Conservation (phyloP, 2,888 invertebrate genomes). For the Phyto melanocephala region DNA sequence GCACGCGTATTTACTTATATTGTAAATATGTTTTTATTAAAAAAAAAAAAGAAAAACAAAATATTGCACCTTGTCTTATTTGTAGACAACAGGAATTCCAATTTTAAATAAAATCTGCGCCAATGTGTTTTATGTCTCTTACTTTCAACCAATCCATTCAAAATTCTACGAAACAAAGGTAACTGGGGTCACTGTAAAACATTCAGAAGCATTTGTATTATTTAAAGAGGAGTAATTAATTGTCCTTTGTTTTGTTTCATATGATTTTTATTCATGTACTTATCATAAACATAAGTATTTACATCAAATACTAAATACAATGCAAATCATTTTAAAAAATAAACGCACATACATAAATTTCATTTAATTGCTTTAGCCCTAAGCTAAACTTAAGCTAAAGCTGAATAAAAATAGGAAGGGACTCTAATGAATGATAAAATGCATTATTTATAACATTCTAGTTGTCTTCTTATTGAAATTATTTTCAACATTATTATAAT, state of each 20-base stretch:
- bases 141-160: background rate
- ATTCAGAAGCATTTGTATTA: constrained; percentile 13
- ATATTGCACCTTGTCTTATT: constrained; percentile 61
- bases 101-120: background rate
- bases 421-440: background rate
- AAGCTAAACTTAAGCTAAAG: background rate
- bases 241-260: too few species aligned
- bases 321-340: constrained; percentile 29
- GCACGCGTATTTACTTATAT: constrained; percentile 56
- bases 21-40: too few species aligned
- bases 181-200: background rate
- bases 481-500: background rate
- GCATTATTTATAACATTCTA: constrained; percentile 13
- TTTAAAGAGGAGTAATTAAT: background rate
- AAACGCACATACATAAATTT: background rate
- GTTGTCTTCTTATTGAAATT: background rate
- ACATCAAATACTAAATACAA: background rate
- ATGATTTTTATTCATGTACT: background rate
- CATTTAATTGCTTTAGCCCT: constrained; percentile 10
- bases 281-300: background rate
- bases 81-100: constrained; percentile 34
- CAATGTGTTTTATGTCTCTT: constrained; percentile 34
- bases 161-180: background rate
- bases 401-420: background rate
- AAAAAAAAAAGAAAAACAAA: too few species aligned